Evolutionary conservation across 2,113 vertebrate species (phyloP), one percentile per base, ranked within the genome.

Genomic region (Jaculus jaculus): DNA sequence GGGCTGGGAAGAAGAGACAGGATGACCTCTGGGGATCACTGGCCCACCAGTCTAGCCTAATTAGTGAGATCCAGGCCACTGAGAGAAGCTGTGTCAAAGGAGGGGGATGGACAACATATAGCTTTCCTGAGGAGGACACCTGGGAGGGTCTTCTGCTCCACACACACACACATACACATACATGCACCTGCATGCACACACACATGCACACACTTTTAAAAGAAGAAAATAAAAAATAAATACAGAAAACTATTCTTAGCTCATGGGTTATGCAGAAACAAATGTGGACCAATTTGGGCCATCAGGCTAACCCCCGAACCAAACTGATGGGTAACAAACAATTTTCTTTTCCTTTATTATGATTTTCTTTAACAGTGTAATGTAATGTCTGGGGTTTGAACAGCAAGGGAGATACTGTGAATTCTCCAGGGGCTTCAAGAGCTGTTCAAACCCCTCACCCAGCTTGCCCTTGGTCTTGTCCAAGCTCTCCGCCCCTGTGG

Each of bases 351-450:
- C 51, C 90, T 83, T 79, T 34, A 47, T 69, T 80, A n/a, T 58
- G 37, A 85, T 72, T 66, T 58, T 42, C 23, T 60, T 91, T 86
- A 73, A 63, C 65, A 17, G 15, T 83, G 18, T 68, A 75, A 74
- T 5, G 54, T 78, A 23, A 58, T 58, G 88, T 89, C 90, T 80
- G 83, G 82, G n/a, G 72, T 84, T 81, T 88, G 81, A 84, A 85
- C 24, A 15, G 42, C 10, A 7, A 20, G 37, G 4, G 54, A 58
- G 61, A 66, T 5, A 73, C 26, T 28, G 58, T 68, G 42, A 77
- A 54, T 28, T 47, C 28, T 30, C 47, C 65, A 24, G 47, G 24
- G 24, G 30, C 20, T 37, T 17, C 37, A 17, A 13, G 32, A 89
- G 39, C 51, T 51, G 39, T 28, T 89, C 51, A 86, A 83, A 93